Base-by-base conservation (phyloP, 2,113 vertebrate species). In the Choloepus hoffmanni region DNA sequence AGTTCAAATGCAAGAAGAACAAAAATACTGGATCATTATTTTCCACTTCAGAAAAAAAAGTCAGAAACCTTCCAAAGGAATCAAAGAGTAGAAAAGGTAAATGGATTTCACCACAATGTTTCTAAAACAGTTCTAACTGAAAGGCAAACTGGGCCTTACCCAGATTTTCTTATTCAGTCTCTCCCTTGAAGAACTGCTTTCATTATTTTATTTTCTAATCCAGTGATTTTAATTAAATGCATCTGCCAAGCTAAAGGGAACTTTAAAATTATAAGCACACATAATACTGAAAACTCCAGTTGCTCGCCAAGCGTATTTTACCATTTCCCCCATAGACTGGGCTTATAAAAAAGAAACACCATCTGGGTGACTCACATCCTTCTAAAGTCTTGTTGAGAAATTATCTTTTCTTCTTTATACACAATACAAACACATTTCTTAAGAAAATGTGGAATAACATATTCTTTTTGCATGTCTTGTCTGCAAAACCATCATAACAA, bases 181-280 rank as follows among this genome's bases (percentile, higher is more conserved):
- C 70, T 63, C 62, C 83, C 13, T 3, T 28, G 45, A 94, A 73
- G 28, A 74, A 3, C 36, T 36, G 16, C 18, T 87, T 70, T 91
- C 62, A 50, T 81, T 90, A 58, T 81, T 90, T 58, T 76, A 79
- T 90, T 88, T 95, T 90, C 70, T 81, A 90, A 74, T 53, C 26
- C 45, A 60, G 43, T 88, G 45, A 81, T 77, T 87, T 84, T 92
- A 97, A 96, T 81, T 79, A 90, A 94, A 74, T 60, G 58, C 79
- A 88, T 76, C 76, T 92, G 58, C n/a, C 79, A 84, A 53, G 12
- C 70, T 50, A 77, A 74, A 92, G 65, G 28, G 21, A 88, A n/a
- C 55, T 62, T 87, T 11, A 60, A 92, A 85, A 90, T 76, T 62
- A 70, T 53, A 87, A 87, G 76, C 18, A 58, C 24, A n/a, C 18